A percentile compares a stretch with the other conserved stretches of the same genome.
Conservation (phyloP, 2,888 invertebrate genomes). For the Sussaba pulchella region DNA sequence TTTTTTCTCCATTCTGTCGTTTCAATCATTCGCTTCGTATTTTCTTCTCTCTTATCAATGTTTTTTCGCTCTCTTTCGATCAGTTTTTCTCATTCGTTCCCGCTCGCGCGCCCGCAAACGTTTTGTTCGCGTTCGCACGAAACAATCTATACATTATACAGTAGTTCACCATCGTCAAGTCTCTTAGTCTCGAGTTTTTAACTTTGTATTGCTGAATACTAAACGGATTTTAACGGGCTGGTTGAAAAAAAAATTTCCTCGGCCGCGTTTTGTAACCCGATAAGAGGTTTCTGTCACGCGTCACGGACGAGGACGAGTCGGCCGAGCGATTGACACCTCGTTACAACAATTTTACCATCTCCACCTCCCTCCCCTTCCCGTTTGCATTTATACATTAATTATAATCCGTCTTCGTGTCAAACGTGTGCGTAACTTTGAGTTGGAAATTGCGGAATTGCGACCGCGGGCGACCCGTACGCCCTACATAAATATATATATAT, state of each 20-base stretch:
- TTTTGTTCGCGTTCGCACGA: conserved; percentile 39
- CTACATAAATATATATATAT: no score
- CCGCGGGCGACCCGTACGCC: conserved; percentile 44
- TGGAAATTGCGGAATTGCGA: conserved; percentile 43
- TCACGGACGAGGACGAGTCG: background rate
- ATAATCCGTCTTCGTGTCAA: conserved; percentile 45
- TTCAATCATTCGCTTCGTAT: conserved; percentile 49
- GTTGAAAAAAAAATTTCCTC: no score
- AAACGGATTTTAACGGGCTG: no score
- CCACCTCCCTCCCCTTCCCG: conserved; percentile 5
- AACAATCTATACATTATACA: conserved; percentile 70
- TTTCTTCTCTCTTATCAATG: conserved; percentile 6
- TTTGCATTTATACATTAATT: conserved; percentile 33
- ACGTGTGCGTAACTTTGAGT: conserved; percentile 55
- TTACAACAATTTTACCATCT: no score
- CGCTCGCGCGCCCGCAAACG: conserved; percentile 29
- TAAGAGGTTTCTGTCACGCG: conserved; percentile 8
- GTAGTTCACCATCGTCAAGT: conserved; percentile 71
- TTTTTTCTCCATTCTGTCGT: conserved; percentile 31
- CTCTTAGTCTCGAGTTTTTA: conserved; percentile 72
- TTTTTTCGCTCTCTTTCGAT: conserved; percentile 6
- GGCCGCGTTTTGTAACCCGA: conserved; percentile 30
- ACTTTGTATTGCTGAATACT: conserved; percentile 66
- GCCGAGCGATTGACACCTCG: conserved; percentile 8
- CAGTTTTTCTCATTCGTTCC: conserved; percentile 30